A percentile compares a stretch with the other conserved stretches of the same genome.
These are phyloP conservation scores for Pheosia tremula DNA, from an alignment of 2,888 invertebrate species.

Conservation along the genomic window DNA sequence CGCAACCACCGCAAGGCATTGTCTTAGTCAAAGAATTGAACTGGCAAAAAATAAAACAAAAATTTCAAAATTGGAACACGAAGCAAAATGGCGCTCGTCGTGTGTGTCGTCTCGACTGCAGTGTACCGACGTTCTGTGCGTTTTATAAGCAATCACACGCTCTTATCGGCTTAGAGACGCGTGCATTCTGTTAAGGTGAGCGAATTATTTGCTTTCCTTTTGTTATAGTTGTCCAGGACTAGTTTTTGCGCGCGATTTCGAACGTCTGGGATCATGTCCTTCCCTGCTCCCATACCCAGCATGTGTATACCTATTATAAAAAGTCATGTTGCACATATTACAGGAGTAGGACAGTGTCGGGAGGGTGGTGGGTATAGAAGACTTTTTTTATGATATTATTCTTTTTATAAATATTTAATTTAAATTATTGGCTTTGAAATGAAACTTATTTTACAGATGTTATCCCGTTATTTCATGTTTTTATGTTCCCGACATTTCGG, in stretches of 20 bases:
- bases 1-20: constrained; percentile 79
- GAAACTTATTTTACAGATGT: too few species aligned
- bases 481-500: too few species aligned
- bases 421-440: too few species aligned
- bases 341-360: too few species aligned
- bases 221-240: background rate
- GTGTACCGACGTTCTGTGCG: constrained; percentile 20
- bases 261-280: background rate
- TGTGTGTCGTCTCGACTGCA: constrained; percentile 25
- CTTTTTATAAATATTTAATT: too few species aligned
- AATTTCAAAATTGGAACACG: constrained; percentile 22
- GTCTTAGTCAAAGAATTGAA: background rate
- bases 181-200: constrained; percentile 3
- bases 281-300: too few species aligned
- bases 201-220: constrained; percentile 1
- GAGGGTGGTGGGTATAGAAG: too few species aligned
- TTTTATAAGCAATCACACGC: constrained; percentile 17
- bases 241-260: background rate
- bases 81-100: constrained; percentile 30
- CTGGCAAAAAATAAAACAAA: constrained; percentile 11
- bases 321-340: too few species aligned
- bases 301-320: too few species aligned
- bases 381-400: too few species aligned
- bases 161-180: constrained; percentile 4
- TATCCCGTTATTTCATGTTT: too few species aligned